Evolutionary conservation across 2,888 invertebrate species (phyloP), one percentile per base, ranked within the genome.

Genomic region (Napeogenes sylphis): DNA sequence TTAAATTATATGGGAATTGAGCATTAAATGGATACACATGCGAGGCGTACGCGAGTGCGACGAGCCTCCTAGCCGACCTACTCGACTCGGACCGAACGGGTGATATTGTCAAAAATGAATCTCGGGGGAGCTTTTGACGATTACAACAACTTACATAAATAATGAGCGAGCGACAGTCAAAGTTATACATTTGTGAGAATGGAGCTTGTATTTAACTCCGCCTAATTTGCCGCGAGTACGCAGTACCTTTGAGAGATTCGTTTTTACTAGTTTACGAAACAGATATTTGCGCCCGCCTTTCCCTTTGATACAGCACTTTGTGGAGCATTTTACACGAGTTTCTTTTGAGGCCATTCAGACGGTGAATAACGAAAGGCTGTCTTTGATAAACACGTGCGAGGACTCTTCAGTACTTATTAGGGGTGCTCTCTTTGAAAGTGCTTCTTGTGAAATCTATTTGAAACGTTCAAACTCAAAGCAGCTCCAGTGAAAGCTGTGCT

Each of bases 371-470:
- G 90, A 90, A 90, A 90, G 90, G 90, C 90, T 90, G 90, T 90
- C 90, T 90, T 90, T 90, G 90, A 90, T 90, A 90, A 90, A 90
- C 90, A 90, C 90, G 90, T 90, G 89, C 90, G 90, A 89, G 90
- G 87, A 90, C 90, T 90, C 90, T 90, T 90, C 89, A 89, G 90
- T 90, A 89, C 90, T 90, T 90, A 90, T 90, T 90, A 90, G 90
- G 88, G 88, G 87, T 86, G 87, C 88, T 89, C 89, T 86, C 90
- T 90, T 90, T 90, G 87, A 88, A 87, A 87, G 85, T 86, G 87
- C 85, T 89, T 85, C 90, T 89, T 82, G 87, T 84, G 85, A 89
- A 90, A 90, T 90, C 88, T 90, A 89, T 90, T 90, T 86, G 88
- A 87, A 87, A 87, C 87, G 87, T 87, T 90, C 88, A 85, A 87